Evolutionary conservation across 2,888 invertebrate genomes (phyloP), one percentile per base, ranked within the genome.

Genomic region (Eupeodes luniger): DNA sequence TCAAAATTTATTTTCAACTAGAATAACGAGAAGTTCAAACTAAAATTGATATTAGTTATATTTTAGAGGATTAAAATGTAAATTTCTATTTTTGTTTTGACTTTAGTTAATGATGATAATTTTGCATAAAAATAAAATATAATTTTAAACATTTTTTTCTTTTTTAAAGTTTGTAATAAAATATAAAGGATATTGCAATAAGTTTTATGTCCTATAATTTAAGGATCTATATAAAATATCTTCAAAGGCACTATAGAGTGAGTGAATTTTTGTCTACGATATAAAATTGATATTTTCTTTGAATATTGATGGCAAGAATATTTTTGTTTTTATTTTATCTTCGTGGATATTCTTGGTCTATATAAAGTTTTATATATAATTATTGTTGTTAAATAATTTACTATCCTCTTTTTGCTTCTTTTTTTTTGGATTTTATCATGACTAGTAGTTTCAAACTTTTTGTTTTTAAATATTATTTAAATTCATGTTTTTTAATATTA

Each of bases 201-300:
- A 36, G 34, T 55, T 40, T 49, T 14, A 70, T 44, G 5, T 44
- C 19, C 40, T 55, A 55, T 12, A 12, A 40, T 66, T 72, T 55
- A 72, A 72, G 70, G 11, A 36, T 80, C 66, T 79, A 59, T 87
- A 77, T 84, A 66, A 84, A 87, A 84, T 87, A 84, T 84, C 80
- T 77, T 84, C 67, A 84, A 87, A 87, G 87, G 87, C 87, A 87
- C 87, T 87, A 87, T 80, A 76, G 55, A 80, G 80, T 80, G 80
- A 80, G 83, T 80, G 83, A 83, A 40, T 80, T 59, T 80, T 57
- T 27, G 27, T 27, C 64, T 85, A 61, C 59, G 57, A 19, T 49
- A 51, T 19, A 62, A 61, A 16, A 66, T 57, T 78, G 11, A 59
- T 12, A 16, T 78, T 57, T 67, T 34, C 10, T 12, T 53, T 53